phyloP scores from a whole-genome alignment of 2,888 invertebrate genomes.

The Choristoneura rosaceana region DNA sequence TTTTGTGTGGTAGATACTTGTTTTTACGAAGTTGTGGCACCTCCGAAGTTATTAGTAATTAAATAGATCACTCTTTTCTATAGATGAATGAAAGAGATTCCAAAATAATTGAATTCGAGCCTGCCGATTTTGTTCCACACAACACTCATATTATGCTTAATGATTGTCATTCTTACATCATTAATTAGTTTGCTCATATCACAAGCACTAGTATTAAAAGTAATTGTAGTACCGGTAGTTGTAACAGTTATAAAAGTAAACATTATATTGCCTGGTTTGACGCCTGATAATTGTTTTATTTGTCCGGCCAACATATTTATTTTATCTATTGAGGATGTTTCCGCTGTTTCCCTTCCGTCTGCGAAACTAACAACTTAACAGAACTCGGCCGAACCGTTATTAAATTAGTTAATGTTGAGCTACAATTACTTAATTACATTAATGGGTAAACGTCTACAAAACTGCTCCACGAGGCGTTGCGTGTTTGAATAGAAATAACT shows the following conservation, averaged over 20 bases:
- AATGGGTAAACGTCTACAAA: slow-evolving; percentile 20
- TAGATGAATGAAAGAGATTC: too few relatives aligned
- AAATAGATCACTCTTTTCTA: too few relatives aligned
- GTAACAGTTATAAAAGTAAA: background rate
- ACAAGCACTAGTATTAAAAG: background rate
- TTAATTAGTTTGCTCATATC: background rate
- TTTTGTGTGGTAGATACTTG: too few relatives aligned
- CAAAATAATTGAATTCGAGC: too few relatives aligned
- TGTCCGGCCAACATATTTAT: background rate
- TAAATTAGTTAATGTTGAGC: slow-evolving; percentile 8
- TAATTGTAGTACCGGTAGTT: too few relatives aligned
- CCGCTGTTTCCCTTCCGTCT: slow-evolving; percentile 1
- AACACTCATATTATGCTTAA: too few relatives aligned
- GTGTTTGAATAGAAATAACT: slow-evolving; percentile 2
- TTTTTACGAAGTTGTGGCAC: too few relatives aligned
- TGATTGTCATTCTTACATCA: too few relatives aligned
- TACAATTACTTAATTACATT: slow-evolving; percentile 25
- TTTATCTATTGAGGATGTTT: slow-evolving; percentile 12
- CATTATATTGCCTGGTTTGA: background rate
- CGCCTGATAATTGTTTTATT: background rate
- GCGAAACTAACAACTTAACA: background rate
- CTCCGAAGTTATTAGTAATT: too few relatives aligned
- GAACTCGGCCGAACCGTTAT: background rate
- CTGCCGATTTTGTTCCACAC: too few relatives aligned
- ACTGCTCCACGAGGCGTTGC: slow-evolving; percentile 14